phyloP scores from a whole-genome alignment of 30 jellyfish, hydroid and myxozoan species.

The Aurelia aurita complex sp. Pacific region DNA sequence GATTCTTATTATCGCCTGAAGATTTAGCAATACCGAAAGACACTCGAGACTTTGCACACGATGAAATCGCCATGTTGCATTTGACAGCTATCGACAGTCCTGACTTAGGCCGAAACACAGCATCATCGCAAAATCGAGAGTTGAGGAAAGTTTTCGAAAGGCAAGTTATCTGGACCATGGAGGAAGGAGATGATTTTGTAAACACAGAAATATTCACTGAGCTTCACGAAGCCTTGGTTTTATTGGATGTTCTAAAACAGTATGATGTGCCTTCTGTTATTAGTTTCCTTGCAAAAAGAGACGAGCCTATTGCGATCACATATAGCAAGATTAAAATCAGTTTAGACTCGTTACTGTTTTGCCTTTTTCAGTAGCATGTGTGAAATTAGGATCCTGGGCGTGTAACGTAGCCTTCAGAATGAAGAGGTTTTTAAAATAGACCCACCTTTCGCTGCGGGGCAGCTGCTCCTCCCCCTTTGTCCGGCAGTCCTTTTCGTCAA shows the following conservation, averaged over 20 bases:
- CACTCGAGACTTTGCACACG: conserved; percentile 61
- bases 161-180: conserved; percentile 98
- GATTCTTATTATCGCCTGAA: conserved; percentile 51
- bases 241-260: conserved; percentile 88
- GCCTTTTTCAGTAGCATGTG: conserved; percentile 77
- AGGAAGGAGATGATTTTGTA: conserved; percentile 97
- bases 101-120: conserved; percentile 22
- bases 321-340: conserved; percentile 93
- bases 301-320: conserved; percentile 96
- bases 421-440: too few species aligned
- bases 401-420: too few species aligned
- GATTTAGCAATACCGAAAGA: conserved; percentile 56
- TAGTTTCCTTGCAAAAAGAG: conserved; percentile 91
- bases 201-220: conserved; percentile 88
- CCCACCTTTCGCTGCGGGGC: too few species aligned
- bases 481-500: too few species aligned
- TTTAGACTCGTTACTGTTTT: conserved; percentile 90
- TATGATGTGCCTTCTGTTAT: conserved; percentile 95
- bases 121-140: conserved; percentile 32
- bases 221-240: conserved; percentile 84
- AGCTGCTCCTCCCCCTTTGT: too few species aligned
- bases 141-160: conserved; percentile 79
- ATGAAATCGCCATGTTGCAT: conserved; percentile 84
- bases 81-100: conserved; percentile 51
- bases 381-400: too few species aligned